phyloP scores from a whole-genome alignment of 2,113 vertebrate genomes.

The Halcyon malimbica region DNA sequence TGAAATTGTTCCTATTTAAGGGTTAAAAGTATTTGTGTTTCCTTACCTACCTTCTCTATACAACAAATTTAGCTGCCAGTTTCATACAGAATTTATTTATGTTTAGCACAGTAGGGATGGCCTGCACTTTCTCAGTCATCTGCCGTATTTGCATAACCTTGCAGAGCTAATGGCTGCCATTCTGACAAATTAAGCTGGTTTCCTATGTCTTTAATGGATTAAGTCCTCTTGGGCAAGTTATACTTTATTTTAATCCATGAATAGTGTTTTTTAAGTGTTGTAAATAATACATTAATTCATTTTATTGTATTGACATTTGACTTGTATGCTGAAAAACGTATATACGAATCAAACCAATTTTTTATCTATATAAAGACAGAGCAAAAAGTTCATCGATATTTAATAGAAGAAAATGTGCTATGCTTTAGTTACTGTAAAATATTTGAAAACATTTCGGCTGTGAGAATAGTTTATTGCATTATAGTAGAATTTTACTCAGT shows the following conservation, averaged over 20 bases:
- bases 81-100: conserved; percentile 66
- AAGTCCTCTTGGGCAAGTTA: conserved; percentile 64
- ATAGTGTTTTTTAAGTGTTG: conserved; percentile 45
- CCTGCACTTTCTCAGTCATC: conserved; percentile 75
- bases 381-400: background rate
- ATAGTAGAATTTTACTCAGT: background rate
- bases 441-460: background rate
- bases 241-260: conserved; percentile 57
- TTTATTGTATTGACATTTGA: conserved; percentile 20
- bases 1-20: background rate
- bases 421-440: background rate
- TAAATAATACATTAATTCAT: conserved; percentile 24
- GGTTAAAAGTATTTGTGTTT: conserved; percentile 46
- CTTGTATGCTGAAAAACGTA: background rate
- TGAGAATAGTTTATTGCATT: background rate
- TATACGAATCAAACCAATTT: background rate
- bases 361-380: background rate
- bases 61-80: conserved; percentile 73
- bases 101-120: conserved; percentile 72
- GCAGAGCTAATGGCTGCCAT: conserved; percentile 72
- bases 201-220: conserved; percentile 75
- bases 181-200: conserved; percentile 76
- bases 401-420: background rate
- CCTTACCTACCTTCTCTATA: conserved; percentile 54
- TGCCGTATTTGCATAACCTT: conserved; percentile 78